Evolutionary conservation across 2,888 invertebrate genomes (phyloP), one percentile per base, ranked within the genome.

Genomic region (Masnerella sp.): DNA sequence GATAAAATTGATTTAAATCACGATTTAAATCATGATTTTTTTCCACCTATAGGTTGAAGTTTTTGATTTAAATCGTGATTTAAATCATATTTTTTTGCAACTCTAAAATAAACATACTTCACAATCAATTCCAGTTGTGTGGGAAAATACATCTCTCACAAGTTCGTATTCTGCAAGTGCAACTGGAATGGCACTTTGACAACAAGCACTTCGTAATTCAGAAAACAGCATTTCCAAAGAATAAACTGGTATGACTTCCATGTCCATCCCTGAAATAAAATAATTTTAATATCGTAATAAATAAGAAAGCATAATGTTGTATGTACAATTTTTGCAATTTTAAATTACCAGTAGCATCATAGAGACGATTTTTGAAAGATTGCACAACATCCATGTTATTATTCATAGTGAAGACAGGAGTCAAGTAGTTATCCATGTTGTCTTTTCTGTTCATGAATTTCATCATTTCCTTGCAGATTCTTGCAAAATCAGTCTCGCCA

Each of bases 341-440:
- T n/a, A 28, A 14, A 14, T 11, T 71, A 84, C 84, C 42, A 1
- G 62, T 73, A 11, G 78, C 76, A 0, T 62, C 2, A 1, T 74
- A 8, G 40, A 86, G 65, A 56, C 49, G 59, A 7, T 69, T 11
- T 0, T 85, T 22, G 1, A 85, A 59, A 17, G 78, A 80, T 4
- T 67, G 18, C 0, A 78, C 79, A 7, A 61, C 11, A 4, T 18
- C 15, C 3, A 1, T 5, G 56, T 76, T 9, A 74, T 68, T 52
- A 58, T 40, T 49, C 62, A 72, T 52, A 8, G 89, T 89, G 64
- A 87, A 91, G 0, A 91, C 30, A 0, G 89, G 88, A 0, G 89
- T 88, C 8, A 79, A 45, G 2, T n/a, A 5, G 9, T 15, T 9
- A n/a, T 15, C 20, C 3, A 11, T 25, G 20, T 75, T 67, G 0